Conservation (phyloP, 2,888 invertebrate species). For the Drosophila fungiperda region DNA sequence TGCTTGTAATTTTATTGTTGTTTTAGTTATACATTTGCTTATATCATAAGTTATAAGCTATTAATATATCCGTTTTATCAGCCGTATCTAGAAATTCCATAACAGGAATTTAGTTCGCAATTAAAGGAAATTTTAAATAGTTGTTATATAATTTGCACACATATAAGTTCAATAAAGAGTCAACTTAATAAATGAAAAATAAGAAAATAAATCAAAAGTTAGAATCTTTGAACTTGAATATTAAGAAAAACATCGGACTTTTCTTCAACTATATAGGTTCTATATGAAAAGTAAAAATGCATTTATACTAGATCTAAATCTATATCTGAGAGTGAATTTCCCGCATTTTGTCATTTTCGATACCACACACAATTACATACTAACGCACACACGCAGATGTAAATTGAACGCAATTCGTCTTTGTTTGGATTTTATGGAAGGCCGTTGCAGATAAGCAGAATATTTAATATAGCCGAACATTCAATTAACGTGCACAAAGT, state of each 20-base stretch:
- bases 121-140: background rate
- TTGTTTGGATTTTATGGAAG: slow-evolving; percentile 49
- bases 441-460: slow-evolving; percentile 20
- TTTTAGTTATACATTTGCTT: slow-evolving; percentile 4
- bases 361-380: slow-evolving; percentile 5
- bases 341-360: background rate
- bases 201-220: too few relatives aligned
- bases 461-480: background rate
- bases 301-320: too few relatives aligned
- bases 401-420: slow-evolving; percentile 38
- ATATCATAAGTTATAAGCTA: slow-evolving; percentile 1
- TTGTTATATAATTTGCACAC: background rate
- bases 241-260: background rate
- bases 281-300: background rate
- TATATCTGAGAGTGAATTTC: background rate
- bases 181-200: too few relatives aligned
- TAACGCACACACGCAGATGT: background rate
- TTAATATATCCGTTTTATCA: background rate
- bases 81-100: background rate
- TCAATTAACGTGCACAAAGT: background rate
- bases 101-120: background rate
- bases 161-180: background rate
- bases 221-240: too few relatives aligned
- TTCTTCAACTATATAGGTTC: background rate
- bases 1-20: slow-evolving; percentile 15